A percentile compares a stretch with the other conserved stretches of the same genome.
These are phyloP conservation scores for Gallinago undulata DNA, from an alignment of 2,113 vertebrate genomes.

Conservation along the genomic window DNA sequence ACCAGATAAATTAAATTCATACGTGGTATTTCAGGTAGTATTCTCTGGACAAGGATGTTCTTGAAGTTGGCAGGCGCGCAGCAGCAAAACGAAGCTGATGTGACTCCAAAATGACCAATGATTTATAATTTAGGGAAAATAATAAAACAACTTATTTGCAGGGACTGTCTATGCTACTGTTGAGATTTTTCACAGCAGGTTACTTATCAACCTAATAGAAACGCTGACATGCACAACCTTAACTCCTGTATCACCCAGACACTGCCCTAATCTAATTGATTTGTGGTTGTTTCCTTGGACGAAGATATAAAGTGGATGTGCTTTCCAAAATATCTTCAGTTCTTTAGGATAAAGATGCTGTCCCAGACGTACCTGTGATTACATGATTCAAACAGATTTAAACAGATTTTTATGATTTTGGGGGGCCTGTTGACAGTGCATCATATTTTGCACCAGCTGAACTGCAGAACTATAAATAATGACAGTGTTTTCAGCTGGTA, in stretches of 20 bases:
- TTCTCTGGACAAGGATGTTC: slow-evolving; percentile 16
- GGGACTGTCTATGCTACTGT: background rate
- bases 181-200: slow-evolving; percentile 25
- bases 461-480: background rate
- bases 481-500: background rate
- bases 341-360: slow-evolving; percentile 46
- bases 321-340: slow-evolving; percentile 13
- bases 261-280: slow-evolving; percentile 46
- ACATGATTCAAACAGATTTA: background rate
- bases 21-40: background rate
- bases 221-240: slow-evolving; percentile 29
- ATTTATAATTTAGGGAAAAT: slow-evolving; percentile 48
- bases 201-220: slow-evolving; percentile 51
- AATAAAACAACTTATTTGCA: slow-evolving; percentile 20
- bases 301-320: slow-evolving; percentile 31
- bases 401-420: background rate
- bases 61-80: background rate
- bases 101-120: background rate
- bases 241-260: slow-evolving; percentile 18
- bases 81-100: slow-evolving; percentile 27
- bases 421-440: background rate
- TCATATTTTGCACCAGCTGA: background rate
- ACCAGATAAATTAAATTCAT: background rate
- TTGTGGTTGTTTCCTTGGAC: slow-evolving; percentile 58
- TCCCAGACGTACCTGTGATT: background rate